Evolutionary conservation across 2,888 invertebrate species (phyloP), one percentile per base, ranked within the genome.

Genomic region (Eristalinus sepulchralis): DNA sequence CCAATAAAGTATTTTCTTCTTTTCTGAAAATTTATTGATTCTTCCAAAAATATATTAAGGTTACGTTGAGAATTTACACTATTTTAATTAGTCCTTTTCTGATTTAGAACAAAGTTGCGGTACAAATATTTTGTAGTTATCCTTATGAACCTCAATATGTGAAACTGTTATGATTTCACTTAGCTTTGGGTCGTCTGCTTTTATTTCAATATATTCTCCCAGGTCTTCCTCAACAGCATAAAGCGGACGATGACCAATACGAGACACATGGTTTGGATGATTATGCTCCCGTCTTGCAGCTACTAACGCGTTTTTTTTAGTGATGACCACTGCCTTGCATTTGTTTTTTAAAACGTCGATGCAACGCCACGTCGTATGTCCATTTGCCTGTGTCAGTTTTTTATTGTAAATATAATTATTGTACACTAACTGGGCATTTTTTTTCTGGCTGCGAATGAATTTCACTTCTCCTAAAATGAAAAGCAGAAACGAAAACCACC

Each of bases 401-500:
- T 93, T 93, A 89, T 93, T 93, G 88, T 92, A 93, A 63, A 93
- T 93, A 83, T 90, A 93, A 31, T 92, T 91, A 62, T 91, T 90
- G 89, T 90, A 92, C 17, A 93, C 93, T 33, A 93, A 89, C 73
- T 93, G 93, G 5, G 93, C 92, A 88, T 93, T 93, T 88, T 93
- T 93, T 90, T 93, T 93, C 82, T 92, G 93, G 88, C 93, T 93
- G 73, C 93, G 90, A 88, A 93, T 93, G 88, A 93, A 93, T 83
- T 91, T 90, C 53, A 93, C 90, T 82, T 88, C 88, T 27, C 89
- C 91, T 89, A 88, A 81, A 88, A 88, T 31, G 80, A 88, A 55
- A 83, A 82, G 76, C 73, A 81, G 70, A 79, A 27, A 55, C 63
- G 47, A 72, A 85, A 70, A 79, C 67, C 55, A 78, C 59, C 24